phyloP scores from a whole-genome alignment of 2,888 invertebrate species.

The Ecliptopera silaceata region DNA sequence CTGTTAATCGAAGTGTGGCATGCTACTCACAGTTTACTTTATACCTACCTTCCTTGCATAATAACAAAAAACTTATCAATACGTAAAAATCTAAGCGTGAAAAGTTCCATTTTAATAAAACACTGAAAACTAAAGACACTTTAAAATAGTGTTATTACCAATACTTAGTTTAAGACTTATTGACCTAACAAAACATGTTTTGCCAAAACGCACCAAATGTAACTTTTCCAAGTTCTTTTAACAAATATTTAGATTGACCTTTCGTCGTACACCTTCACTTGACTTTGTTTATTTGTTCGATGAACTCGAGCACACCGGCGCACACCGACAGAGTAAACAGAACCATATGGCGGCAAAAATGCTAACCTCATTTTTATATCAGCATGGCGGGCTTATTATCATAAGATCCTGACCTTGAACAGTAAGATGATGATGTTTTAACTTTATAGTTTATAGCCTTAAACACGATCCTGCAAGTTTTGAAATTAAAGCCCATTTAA shows the following conservation, averaged over 20 bases:
- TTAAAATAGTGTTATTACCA: too few species aligned
- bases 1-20: too few species aligned
- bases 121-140: too few species aligned
- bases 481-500: too few species aligned
- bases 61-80: too few species aligned
- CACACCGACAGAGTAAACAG: conserved; percentile 39
- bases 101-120: too few species aligned
- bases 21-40: too few species aligned
- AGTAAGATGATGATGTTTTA: background rate
- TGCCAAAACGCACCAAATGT: conserved; percentile 42
- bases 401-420: conserved; percentile 13
- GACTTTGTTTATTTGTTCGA: conserved; percentile 53
- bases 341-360: conserved; percentile 51
- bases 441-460: background rate
- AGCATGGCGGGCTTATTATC: conserved; percentile 23
- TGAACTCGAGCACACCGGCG: conserved; percentile 28
- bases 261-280: conserved; percentile 48
- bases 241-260: conserved; percentile 45
- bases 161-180: background rate
- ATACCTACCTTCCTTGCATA: too few species aligned
- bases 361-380: conserved; percentile 37
- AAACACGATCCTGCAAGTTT: too few species aligned
- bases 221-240: conserved; percentile 44
- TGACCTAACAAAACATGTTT: background rate
- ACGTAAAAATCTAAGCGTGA: too few species aligned